phyloP scores from a whole-genome alignment of 2,888 invertebrate species.

The Drosophila sordidula region DNA sequence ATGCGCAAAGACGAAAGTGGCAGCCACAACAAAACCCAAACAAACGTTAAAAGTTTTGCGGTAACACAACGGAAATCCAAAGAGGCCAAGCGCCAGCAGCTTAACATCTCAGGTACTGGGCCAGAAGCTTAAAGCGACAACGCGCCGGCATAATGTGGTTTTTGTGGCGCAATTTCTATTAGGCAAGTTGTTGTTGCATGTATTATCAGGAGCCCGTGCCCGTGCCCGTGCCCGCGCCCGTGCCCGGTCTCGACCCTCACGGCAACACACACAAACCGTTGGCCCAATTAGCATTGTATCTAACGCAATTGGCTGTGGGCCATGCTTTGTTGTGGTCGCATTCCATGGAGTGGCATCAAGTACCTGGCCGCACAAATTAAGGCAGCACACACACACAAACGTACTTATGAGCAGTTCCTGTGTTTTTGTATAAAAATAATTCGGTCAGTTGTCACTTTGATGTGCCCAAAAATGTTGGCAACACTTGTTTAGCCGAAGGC shows the following conservation, averaged over 20 bases:
- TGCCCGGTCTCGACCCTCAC: constrained; percentile 4
- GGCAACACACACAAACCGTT: constrained; percentile 25
- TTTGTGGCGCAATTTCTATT: constrained; percentile 76
- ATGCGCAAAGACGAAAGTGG: constrained; percentile 56
- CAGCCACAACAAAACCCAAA: constrained; percentile 63
- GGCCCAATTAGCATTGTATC: constrained; percentile 75
- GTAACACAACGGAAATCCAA: constrained; percentile 66
- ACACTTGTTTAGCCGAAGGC: constrained; percentile 60
- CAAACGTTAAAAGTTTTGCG: constrained; percentile 78
- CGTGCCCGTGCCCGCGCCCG: constrained; percentile 1
- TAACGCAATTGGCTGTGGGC: constrained; percentile 73
- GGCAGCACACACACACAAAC: constrained; percentile 8
- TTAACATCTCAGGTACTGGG: constrained; percentile 25
- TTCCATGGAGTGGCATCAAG: constrained; percentile 48
- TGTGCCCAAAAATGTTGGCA: constrained; percentile 60
- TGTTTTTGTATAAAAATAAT: constrained; percentile 53
- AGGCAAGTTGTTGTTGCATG: constrained; percentile 61
- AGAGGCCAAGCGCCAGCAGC: constrained; percentile 43
- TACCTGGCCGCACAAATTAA: constrained; percentile 51
- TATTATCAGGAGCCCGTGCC: constrained; percentile 55
- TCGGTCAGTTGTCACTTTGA: constrained; percentile 79
- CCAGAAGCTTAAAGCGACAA: constrained; percentile 51
- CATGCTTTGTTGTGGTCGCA: constrained; percentile 74
- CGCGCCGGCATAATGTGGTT: constrained; percentile 78
- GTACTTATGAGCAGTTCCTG: constrained; percentile 3